phyloP scores from a whole-genome alignment of 2,888 invertebrate genomes.

The Melanargia galathea region DNA sequence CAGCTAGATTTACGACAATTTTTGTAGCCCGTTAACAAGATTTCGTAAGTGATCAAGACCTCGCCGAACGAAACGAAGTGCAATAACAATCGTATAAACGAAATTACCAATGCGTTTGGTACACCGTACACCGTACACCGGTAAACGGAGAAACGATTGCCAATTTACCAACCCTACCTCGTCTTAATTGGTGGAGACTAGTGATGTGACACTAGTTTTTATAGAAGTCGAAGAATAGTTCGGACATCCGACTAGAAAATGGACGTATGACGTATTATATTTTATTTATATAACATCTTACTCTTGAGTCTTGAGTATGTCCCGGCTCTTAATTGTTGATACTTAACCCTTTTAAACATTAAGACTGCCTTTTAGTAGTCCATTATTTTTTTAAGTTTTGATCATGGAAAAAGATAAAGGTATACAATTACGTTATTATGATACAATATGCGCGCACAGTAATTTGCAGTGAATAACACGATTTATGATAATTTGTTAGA shows the following conservation, averaged over 20 bases:
- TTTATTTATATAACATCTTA: no score
- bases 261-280: no score
- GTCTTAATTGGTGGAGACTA: slow-evolving; percentile 78
- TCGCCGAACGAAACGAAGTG: slow-evolving; percentile 22
- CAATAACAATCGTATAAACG: slow-evolving; percentile 50
- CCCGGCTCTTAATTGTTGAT: no score
- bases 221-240: slow-evolving; percentile 10
- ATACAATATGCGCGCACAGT: no score
- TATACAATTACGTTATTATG: no score
- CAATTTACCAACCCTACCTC: slow-evolving; percentile 78
- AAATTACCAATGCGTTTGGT: slow-evolving; percentile 63
- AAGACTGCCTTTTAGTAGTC: no score
- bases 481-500: no score
- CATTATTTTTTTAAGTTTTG: no score
- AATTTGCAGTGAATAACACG: no score
- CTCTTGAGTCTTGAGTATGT: no score
- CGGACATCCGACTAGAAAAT: slow-evolving; percentile 6
- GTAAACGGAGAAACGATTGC: slow-evolving; percentile 78
- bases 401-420: no score
- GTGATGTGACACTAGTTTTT: slow-evolving; percentile 11
- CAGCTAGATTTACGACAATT: neutral
- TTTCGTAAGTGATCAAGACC: slow-evolving; percentile 17
- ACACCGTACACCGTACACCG: slow-evolving; percentile 62
- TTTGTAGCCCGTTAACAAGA: neutral
- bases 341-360: no score